Evolutionary conservation across 1,140 invertebrate genomes (phyloP), one percentile per base, ranked within the genome.

Genomic region (Cotesia glomerata): DNA sequence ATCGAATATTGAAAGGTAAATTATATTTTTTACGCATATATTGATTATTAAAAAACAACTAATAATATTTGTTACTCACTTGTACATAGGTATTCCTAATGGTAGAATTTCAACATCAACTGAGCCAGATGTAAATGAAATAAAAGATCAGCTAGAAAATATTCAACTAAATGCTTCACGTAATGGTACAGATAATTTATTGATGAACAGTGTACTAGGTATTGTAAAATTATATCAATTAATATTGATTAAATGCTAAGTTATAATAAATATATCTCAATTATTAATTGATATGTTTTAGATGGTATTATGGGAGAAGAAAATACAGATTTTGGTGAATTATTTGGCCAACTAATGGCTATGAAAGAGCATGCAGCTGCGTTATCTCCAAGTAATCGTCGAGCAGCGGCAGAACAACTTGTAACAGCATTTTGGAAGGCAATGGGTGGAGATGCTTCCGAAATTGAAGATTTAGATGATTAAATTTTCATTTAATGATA

Each of bases 381-480:
- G 13, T 78, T 95, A 73, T 90, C 91, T 26, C 82, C 84, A 9
- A 89, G 89, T 58, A 88, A 94, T 80, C 89, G 93, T 71, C 91
- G 91, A 82, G 88, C 88, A 69, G 93, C 91, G 84, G 93, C 93
- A 14, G 93, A 95, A 84, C 89, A 94, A 86, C 89, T 94, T 78
- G 93, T 94, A 0, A 89, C 92, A 71, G 91, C 92, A 32, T 95
- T 95, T 83, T 95, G 93, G 93, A 90, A 90, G 80, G 92, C 93
- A 1, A 92, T 95, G 75, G 93, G 92, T 39, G 93, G 93, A 52
- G 91, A 93, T 85, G 90, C 92, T 58, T 90, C 93, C 74, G 93
- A 95, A 86, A 86, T 93, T 63, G 86, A 88, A 51, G 86, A 87
- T 72, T 59, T 75, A 32, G 85, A 84, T 63, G 85, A 84, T 71